phyloP scores from a whole-genome alignment of 2,888 invertebrate genomes.

The Troglohyphantes excavatus region DNA sequence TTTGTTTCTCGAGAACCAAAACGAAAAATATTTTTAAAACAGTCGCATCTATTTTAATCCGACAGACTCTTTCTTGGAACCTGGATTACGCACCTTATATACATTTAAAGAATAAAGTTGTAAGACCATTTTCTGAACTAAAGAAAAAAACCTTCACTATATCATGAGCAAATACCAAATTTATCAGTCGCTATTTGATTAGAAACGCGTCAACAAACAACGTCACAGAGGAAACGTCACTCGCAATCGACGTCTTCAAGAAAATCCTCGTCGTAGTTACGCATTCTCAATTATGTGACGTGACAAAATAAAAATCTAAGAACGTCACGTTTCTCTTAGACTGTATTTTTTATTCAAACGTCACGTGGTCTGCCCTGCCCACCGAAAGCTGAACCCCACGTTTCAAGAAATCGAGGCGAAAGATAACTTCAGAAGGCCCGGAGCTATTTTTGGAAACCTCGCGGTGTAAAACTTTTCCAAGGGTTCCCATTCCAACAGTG shows the following conservation, averaged over 20 bases:
- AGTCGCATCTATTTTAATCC: too few relatives aligned
- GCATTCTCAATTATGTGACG: conserved; percentile 35
- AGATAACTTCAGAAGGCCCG: conserved; percentile 61
- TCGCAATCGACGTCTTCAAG: conserved; percentile 14
- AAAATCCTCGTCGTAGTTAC: conserved; percentile 48
- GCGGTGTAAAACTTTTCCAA: conserved; percentile 12
- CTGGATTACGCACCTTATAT: too few relatives aligned
- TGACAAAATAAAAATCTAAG: conserved; percentile 20
- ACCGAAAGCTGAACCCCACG: conserved; percentile 9
- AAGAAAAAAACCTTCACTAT: too few relatives aligned
- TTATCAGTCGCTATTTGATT: conserved; percentile 10
- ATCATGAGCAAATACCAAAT: background rate
- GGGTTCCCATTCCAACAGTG: conserved; percentile 36
- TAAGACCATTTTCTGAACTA: too few relatives aligned
- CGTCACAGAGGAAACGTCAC: conserved; percentile 55
- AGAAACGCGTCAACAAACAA: conserved; percentile 16
- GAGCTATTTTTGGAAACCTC: conserved; percentile 45
- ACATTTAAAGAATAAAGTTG: too few relatives aligned
- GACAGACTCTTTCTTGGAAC: too few relatives aligned
- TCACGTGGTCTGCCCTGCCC: conserved; percentile 24
- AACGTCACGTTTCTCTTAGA: background rate
- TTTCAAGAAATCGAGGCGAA: conserved; percentile 25
- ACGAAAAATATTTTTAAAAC: too few relatives aligned
- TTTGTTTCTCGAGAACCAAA: too few relatives aligned
- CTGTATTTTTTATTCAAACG: conserved; percentile 15